Base-by-base conservation (phyloP, 2,888 invertebrate genomes). In the Nycteola revayana region DNA sequence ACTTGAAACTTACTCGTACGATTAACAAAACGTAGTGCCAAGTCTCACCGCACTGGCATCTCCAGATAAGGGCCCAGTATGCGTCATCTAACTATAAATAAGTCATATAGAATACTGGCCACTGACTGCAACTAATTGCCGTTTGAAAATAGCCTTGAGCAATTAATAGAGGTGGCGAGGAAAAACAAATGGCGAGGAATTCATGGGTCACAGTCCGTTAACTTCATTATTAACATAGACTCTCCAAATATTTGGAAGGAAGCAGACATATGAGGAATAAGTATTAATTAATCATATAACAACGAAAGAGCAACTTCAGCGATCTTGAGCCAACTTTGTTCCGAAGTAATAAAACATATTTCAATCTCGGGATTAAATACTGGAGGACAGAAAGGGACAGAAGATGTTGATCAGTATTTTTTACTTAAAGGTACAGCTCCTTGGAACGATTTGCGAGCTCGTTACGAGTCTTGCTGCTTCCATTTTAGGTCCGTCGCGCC, bases 401-500 rank as follows among this genome's bases (percentile, higher is more conserved):
- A 10, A 32, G 9, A 41, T 35, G 32, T 42, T 32, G 25, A 5
- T 14, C 14, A 14, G 53, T 60, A 55, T 59, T 55, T 61, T 55
- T 56, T 44, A n/a, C n/a, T n/a, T n/a, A n/a, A n/a, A 50, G 58
- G 46, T 54, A 57, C n/a, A 52, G 56, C 56, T 62, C 60, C 65
- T 63, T 51, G 58, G 46, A 48, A 47, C 51, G 37, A 57, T 60
- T 60, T 60, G 52, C 54, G 45, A 38, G 65, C 66, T 82, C 75
- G 75, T 79, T 83, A 77, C n/a, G 65, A 70, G 63, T 57, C 56
- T 59, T 66, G 21, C n/a, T 60, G 60, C 50, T 54, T 61, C 81
- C 79, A 67, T 81, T 72, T 82, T 66, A 68, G 75, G 75, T 45
- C 35, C 48, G 66, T 57, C 66, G 70, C 62, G 63, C 74, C 65